Evolutionary conservation across 2,113 vertebrate species (phyloP).

Genomic region (Porphyrio hochstetteri): DNA sequence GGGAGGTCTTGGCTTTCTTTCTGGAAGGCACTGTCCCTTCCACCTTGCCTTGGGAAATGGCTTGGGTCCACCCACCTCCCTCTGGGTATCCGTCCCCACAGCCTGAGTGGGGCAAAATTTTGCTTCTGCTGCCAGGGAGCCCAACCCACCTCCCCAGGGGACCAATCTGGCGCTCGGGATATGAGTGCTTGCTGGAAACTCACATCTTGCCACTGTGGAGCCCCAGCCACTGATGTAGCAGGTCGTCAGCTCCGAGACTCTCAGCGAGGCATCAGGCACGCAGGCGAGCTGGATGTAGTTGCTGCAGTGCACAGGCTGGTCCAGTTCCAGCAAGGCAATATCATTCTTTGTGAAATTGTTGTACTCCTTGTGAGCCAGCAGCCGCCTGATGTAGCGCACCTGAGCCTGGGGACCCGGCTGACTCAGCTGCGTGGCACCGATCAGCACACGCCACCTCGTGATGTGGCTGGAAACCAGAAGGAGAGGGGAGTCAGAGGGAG

Average conservation of each 20-base stretch:
- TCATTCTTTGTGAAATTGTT: background rate
- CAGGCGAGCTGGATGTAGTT: constrained; percentile 29
- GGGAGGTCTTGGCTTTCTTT: background rate
- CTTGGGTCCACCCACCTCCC: background rate
- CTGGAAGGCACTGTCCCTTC: background rate
- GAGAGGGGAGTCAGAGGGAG: background rate
- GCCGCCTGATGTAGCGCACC: background rate
- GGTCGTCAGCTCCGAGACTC: background rate
- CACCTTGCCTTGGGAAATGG: background rate
- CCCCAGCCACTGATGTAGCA: constrained; percentile 57
- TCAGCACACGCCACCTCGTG: background rate
- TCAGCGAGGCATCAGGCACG: background rate
- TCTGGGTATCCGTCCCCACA: accelerated
- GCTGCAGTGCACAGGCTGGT: background rate
- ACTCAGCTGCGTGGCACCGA: background rate
- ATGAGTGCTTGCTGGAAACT: background rate
- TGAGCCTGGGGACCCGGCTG: background rate
- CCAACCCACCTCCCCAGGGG: background rate
- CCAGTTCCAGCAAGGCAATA: constrained; percentile 15
- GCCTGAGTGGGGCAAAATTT: background rate
- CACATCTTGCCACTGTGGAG: background rate
- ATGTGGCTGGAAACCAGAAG: background rate
- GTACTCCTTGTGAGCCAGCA: background rate
- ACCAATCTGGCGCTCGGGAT: background rate
- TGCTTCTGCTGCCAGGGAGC: background rate